These are phyloP conservation scores for Gopherus evgoodei DNA, from an alignment of 2,113 vertebrate genomes.

Conservation along the genomic window DNA sequence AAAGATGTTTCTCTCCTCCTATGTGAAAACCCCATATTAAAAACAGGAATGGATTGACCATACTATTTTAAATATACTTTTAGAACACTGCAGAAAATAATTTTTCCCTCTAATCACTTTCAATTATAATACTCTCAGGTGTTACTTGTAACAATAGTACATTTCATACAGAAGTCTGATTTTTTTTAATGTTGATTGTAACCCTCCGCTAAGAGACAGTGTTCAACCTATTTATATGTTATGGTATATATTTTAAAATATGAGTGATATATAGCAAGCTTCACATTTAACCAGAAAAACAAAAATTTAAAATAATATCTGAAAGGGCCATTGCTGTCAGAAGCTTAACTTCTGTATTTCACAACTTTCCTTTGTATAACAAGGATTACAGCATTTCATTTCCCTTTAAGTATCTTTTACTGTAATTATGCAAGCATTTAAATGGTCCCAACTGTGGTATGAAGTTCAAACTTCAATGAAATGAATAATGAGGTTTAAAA, in stretches of 20 bases:
- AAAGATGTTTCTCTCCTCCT: conserved; percentile 20
- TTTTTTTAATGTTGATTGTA: neutral
- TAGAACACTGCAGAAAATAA: conserved; percentile 5
- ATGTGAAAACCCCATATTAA: neutral
- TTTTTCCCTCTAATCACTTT: conserved; percentile 4
- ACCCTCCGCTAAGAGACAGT: neutral
- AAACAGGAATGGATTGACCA: neutral
- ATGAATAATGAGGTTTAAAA: conserved; percentile 3
- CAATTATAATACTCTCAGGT: neutral
- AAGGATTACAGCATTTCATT: neutral
- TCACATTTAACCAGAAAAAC: neutral
- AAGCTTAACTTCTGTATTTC: neutral
- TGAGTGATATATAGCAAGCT: neutral
- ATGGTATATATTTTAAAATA: neutral
- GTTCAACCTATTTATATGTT: neutral
- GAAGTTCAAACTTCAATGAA: conserved; percentile 24
- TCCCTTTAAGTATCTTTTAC: neutral
- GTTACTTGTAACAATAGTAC: neutral
- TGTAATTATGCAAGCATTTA: neutral
- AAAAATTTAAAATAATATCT: neutral
- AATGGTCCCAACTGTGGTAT: neutral
- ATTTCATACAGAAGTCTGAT: conserved; percentile 8
- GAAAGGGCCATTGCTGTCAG: neutral
- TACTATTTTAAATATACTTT: neutral
- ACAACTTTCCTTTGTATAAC: neutral